A percentile compares a stretch with the other conserved stretches of the same genome.
Evolutionary conservation across 2,797 vertebrate genomes (phyloP).

Genomic region (Melanotaenia pygmaea): DNA sequence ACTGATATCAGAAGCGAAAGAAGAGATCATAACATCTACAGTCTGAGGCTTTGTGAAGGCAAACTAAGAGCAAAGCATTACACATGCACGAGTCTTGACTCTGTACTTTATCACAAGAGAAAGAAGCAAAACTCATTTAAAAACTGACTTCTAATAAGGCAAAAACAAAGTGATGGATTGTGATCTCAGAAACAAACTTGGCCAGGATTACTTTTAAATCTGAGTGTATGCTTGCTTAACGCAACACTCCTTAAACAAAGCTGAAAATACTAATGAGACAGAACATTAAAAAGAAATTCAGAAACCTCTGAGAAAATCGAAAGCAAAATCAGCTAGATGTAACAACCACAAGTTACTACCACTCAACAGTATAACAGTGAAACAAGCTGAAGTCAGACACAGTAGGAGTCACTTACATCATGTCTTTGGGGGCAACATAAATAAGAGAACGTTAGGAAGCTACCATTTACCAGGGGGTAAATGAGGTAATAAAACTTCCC

Average conservation of each 20-base stretch:
- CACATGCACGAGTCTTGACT: too few relatives aligned
- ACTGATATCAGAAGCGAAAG: too few relatives aligned
- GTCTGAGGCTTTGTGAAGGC: too few relatives aligned
- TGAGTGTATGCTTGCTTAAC: not conserved
- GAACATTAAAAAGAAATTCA: too few relatives aligned
- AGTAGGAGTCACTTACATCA: conserved; percentile 7
- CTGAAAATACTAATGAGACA: not conserved
- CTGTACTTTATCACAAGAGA: not conserved
- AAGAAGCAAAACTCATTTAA: not conserved
- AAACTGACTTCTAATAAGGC: too few relatives aligned
- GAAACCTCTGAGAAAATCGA: not conserved
- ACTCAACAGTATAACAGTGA: not conserved
- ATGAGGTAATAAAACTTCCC: conserved; percentile 14
- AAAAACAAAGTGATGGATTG: not conserved
- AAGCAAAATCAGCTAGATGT: not conserved
- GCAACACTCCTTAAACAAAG: not conserved
- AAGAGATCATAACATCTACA: too few relatives aligned
- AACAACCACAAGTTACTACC: not conserved
- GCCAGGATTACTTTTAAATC: not conserved
- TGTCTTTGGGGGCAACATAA: conserved; percentile 15
- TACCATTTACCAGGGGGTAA: conserved; percentile 9
- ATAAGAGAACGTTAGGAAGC: conserved; percentile 1
- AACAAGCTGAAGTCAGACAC: conserved; percentile 4
- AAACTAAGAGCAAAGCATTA: too few relatives aligned
- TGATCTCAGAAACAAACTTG: not conserved